phyloP scores from a whole-genome alignment of 2,888 invertebrate species.

The Carabus problematicus region DNA sequence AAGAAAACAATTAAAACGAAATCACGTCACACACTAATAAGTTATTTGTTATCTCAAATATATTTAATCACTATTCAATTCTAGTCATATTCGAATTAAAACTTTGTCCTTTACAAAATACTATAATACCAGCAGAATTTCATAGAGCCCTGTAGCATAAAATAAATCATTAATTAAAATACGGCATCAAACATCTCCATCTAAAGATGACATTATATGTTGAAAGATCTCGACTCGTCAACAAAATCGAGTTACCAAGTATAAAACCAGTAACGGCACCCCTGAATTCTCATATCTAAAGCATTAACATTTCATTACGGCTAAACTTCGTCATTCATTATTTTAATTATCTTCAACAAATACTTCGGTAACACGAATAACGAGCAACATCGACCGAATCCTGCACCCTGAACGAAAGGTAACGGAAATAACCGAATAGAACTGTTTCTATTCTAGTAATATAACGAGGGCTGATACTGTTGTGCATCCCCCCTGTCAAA shows the following conservation, averaged over 20 bases:
- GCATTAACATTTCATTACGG: slow-evolving; percentile 49
- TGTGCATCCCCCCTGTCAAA: slow-evolving; percentile 25
- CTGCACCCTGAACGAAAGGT: slow-evolving; percentile 2
- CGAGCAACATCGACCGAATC: not conserved
- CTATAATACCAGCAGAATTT: no score
- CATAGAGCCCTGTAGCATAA: no score
- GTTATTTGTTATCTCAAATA: not conserved
- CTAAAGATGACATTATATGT: slow-evolving; percentile 12
- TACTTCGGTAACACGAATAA: slow-evolving; percentile 36
- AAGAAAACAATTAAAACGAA: slow-evolving; percentile 16
- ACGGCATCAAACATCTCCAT: no score
- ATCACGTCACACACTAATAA: slow-evolving; percentile 22
- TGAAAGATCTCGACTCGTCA: slow-evolving; percentile 3
- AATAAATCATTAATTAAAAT: no score
- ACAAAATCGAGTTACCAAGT: slow-evolving; percentile 24
- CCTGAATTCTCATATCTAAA: not conserved
- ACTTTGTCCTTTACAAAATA: no score
- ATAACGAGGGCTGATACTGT: slow-evolving; percentile 11
- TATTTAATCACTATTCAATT: no score
- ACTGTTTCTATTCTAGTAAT: slow-evolving; percentile 3
- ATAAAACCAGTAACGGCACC: slow-evolving; percentile 12
- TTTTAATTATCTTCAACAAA: slow-evolving; percentile 48
- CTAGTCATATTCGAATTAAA: no score
- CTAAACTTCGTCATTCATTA: slow-evolving; percentile 49
- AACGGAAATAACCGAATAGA: slow-evolving; percentile 21